These are phyloP conservation scores for Ellobium chinense DNA, from an alignment of 2,888 invertebrate species.

Conservation along the genomic window DNA sequence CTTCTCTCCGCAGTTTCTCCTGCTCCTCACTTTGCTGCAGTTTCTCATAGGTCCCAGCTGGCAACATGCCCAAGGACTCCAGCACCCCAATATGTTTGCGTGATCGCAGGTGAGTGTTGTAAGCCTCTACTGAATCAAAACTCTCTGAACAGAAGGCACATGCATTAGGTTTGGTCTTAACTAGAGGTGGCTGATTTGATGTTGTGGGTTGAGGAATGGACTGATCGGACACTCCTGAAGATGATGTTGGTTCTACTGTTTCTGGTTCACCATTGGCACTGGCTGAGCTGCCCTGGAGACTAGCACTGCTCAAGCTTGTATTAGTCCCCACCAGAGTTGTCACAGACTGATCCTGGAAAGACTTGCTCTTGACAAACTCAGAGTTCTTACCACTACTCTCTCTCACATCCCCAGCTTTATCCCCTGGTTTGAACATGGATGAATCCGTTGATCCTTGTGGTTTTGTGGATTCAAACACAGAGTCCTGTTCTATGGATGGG, in stretches of 20 bases:
- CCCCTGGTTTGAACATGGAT: neutral
- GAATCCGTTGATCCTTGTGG: neutral
- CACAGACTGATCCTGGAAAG: neutral
- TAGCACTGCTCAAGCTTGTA: neutral
- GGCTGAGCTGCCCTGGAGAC: neutral
- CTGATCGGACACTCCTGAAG: neutral
- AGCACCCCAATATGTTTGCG: conserved; percentile 97
- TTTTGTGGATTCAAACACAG: conserved; percentile 18
- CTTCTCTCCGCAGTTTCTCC: neutral
- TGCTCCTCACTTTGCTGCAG: conserved; percentile 83
- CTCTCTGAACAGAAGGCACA: conserved; percentile 36
- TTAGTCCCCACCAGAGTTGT: neutral
- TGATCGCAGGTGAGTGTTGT: conserved; percentile 88
- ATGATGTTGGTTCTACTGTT: neutral
- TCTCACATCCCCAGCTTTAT: neutral
- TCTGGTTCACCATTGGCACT: neutral
- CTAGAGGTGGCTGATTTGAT: neutral
- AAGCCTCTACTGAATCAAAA: conserved; percentile 6
- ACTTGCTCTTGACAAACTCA: conserved; percentile 7
- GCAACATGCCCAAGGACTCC: conserved; percentile 94
- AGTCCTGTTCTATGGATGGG: conserved; percentile 26
- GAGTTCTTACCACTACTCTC: conserved; percentile 6
- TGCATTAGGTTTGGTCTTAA: conserved; percentile 3
- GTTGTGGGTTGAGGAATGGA: no score
- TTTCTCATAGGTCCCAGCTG: conserved; percentile 89